A percentile compares a stretch with the other conserved stretches of the same genome.
Evolutionary conservation across 1,140 invertebrate species (phyloP).

Genomic region (Aphelinus atriplicis): DNA sequence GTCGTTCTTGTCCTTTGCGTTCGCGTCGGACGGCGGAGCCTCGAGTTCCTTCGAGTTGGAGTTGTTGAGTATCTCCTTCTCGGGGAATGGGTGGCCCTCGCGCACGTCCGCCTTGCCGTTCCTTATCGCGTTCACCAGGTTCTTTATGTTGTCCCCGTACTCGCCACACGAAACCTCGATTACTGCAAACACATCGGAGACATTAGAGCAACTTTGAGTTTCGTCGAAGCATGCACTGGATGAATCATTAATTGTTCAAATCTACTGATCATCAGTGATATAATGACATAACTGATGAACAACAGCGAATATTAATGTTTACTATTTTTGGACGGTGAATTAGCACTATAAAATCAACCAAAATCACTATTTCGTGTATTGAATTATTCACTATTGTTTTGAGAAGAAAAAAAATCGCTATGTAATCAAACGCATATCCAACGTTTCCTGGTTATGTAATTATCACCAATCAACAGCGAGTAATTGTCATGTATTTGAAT

Average conservation of each 20-base stretch:
- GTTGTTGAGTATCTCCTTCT: conserved; percentile 74
- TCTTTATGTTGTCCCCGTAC: conserved; percentile 89
- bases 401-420: no score
- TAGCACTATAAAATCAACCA: no score
- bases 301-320: no score
- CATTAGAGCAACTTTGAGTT: background rate
- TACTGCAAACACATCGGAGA: conserved; percentile 65
- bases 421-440: no score
- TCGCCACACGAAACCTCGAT: conserved; percentile 96
- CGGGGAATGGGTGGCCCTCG: conserved; percentile 71
- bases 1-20: conserved; percentile 67
- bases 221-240: background rate
- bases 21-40: conserved; percentile 55
- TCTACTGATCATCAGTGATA: background rate
- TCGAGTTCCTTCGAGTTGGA: conserved; percentile 53
- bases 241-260: conserved; percentile 1
- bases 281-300: no score
- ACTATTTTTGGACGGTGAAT: no score
- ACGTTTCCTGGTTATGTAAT: no score
- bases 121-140: conserved; percentile 83
- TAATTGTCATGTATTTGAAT: no score
- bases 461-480: no score
- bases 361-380: no score
- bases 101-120: conserved; percentile 84
- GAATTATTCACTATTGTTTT: no score